Conservation (phyloP, 2,888 invertebrate species). For the Pristionchus maxplancki region DNA sequence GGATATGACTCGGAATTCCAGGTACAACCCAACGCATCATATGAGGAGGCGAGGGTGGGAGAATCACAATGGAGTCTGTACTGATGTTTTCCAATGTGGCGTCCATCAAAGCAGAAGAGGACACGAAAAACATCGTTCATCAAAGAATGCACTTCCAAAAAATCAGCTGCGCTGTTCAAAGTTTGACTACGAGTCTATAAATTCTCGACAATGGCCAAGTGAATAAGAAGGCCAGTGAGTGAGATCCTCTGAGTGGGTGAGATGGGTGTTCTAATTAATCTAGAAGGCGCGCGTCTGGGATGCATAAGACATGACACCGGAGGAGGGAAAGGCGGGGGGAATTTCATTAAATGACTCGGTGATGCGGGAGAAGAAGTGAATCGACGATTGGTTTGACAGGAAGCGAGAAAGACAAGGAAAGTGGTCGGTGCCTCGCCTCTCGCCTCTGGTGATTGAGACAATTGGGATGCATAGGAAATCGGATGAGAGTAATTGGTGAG, state of each 20-base stretch:
- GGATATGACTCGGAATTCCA: background rate
- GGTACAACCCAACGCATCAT: background rate
- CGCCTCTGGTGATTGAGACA: constrained; percentile 27
- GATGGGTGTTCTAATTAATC: constrained; percentile 37
- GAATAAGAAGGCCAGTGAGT: background rate
- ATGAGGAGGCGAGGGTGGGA: background rate
- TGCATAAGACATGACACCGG: constrained; percentile 44
- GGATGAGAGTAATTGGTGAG: constrained; percentile 41
- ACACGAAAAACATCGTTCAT: background rate
- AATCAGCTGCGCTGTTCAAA: background rate
- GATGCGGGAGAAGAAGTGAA: constrained; percentile 43
- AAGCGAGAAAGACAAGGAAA: constrained; percentile 20
- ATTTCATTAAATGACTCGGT: constrained; percentile 49
- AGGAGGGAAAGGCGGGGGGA: background rate
- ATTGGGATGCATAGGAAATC: constrained; percentile 45
- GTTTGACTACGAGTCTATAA: background rate
- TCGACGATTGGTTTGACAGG: constrained; percentile 30
- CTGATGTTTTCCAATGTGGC: background rate
- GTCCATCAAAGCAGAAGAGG: background rate
- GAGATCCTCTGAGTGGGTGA: background rate
- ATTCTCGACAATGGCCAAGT: too few relatives aligned
- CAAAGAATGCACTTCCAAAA: background rate
- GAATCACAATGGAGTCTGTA: background rate
- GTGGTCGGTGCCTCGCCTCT: background rate
- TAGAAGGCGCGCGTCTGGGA: background rate